Evolutionary conservation across 2,888 invertebrate genomes (phyloP).

Genomic region (Acholoe squamosa): DNA sequence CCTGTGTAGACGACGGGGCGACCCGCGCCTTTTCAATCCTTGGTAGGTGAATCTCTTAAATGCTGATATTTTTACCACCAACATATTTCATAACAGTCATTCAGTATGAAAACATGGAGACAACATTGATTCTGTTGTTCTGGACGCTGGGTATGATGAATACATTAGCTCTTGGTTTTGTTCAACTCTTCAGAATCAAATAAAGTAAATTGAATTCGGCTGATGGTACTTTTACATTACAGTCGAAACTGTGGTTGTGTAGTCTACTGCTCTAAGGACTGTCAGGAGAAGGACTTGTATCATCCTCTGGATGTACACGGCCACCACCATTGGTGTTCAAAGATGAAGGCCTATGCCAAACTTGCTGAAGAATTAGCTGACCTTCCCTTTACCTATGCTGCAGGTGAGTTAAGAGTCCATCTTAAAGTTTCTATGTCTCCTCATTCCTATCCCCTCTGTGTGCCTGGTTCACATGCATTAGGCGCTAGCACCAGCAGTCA

Average conservation of each 20-base stretch:
- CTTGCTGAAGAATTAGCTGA: not conserved
- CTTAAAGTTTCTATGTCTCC: no score
- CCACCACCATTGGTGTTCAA: conserved; percentile 51
- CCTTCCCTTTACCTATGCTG: conserved; percentile 46
- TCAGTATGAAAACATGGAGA: not conserved
- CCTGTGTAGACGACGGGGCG: conserved; percentile 4
- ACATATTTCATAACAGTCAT: not conserved
- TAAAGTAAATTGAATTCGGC: no score
- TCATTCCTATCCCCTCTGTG: no score
- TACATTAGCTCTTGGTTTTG: no score
- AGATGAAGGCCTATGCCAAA: conserved; percentile 1
- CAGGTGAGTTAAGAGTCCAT: conserved; percentile 27
- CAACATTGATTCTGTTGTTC: no score
- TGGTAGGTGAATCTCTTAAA: conserved; percentile 24
- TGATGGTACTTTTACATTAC: not conserved
- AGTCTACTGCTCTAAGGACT: conserved; percentile 45
- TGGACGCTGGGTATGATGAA: no score
- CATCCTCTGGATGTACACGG: not conserved
- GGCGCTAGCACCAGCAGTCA: no score
- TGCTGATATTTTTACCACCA: no score
- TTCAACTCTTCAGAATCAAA: no score
- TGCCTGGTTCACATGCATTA: no score
- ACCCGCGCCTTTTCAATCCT: not conserved
- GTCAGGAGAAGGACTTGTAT: not conserved
- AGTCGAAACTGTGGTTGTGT: conserved; percentile 4